Conservation (phyloP, 1,140 invertebrate genomes). For the Drosophila tropicalis region DNA sequence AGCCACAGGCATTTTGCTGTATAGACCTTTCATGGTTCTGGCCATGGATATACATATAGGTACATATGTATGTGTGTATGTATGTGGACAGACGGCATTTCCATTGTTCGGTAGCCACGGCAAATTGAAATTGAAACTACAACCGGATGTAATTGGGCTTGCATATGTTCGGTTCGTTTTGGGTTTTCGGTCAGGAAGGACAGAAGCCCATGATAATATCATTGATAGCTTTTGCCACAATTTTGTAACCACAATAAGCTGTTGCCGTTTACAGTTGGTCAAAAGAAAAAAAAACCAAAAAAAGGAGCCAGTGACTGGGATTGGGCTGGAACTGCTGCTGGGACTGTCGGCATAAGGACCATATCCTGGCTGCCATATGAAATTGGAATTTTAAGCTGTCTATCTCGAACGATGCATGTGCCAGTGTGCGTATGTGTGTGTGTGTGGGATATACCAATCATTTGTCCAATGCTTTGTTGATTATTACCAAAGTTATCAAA, state of each 20-base stretch:
- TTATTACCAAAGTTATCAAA: slow-evolving; percentile 49
- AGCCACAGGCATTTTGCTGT: slow-evolving; percentile 44
- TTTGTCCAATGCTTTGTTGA: slow-evolving; percentile 63
- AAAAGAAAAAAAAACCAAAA: slow-evolving; percentile 27
- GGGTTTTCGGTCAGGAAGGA: slow-evolving; percentile 13
- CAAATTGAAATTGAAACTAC: slow-evolving; percentile 81
- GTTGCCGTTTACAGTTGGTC: slow-evolving; percentile 50
- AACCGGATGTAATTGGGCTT: slow-evolving; percentile 80
- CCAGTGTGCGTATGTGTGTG: slow-evolving; percentile 21
- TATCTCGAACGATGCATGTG: slow-evolving; percentile 7
- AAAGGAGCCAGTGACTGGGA: slow-evolving; percentile 18
- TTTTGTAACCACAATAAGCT: slow-evolving; percentile 78
- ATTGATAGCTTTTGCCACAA: slow-evolving; percentile 78
- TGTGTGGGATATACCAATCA: slow-evolving; percentile 41
- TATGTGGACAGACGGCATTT: slow-evolving; percentile 15
- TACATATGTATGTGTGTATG: background rate
- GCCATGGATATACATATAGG: background rate
- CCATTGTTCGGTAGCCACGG: slow-evolving; percentile 48
- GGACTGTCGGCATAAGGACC: background rate
- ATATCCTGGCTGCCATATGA: slow-evolving; percentile 44
- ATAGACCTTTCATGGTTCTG: slow-evolving; percentile 42
- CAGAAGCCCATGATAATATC: slow-evolving; percentile 65
- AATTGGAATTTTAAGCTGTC: slow-evolving; percentile 58
- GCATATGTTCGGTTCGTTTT: slow-evolving; percentile 49
- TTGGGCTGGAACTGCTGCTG: background rate